Evolutionary conservation across 1,140 invertebrate genomes (phyloP).

Genomic region (Mylabris phalerata): DNA sequence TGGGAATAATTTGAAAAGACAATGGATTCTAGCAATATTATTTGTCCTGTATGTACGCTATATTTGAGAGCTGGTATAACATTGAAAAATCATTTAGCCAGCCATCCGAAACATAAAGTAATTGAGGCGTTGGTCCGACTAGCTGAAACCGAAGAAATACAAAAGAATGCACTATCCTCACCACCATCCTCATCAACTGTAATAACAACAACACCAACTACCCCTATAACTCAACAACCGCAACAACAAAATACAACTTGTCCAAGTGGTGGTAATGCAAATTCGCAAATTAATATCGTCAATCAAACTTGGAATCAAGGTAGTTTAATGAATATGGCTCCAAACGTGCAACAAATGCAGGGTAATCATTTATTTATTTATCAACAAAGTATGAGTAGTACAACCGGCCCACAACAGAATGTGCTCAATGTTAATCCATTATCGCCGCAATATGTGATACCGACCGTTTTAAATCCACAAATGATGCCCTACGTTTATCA

Average conservation of each 20-base stretch:
- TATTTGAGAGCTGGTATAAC: slow-evolving; percentile 74
- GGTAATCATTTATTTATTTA: slow-evolving; percentile 48
- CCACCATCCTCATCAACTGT: neutral
- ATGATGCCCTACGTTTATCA: slow-evolving; percentile 52
- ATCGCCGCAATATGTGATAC: slow-evolving; percentile 50
- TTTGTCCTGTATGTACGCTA: slow-evolving; percentile 75
- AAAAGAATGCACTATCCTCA: neutral
- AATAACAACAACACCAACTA: slow-evolving; percentile 17
- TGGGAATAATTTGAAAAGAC: slow-evolving; percentile 6
- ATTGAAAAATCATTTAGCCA: slow-evolving; percentile 69
- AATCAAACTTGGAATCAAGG: slow-evolving; percentile 24
- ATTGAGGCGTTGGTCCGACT: slow-evolving; percentile 68
- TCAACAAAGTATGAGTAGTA: slow-evolving; percentile 53
- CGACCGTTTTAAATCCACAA: slow-evolving; percentile 48
- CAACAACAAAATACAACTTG: slow-evolving; percentile 9
- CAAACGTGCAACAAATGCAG: slow-evolving; percentile 18
- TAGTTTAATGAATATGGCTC: neutral
- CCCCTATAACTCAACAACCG: neutral
- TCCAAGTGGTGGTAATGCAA: neutral
- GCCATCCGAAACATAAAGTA: slow-evolving; percentile 79
- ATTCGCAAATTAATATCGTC: slow-evolving; percentile 11
- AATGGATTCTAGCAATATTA: slow-evolving; percentile 39
- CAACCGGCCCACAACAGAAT: slow-evolving; percentile 41
- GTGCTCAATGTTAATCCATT: slow-evolving; percentile 39
- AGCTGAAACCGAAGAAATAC: slow-evolving; percentile 16